A percentile compares a stretch with the other conserved stretches of the same genome.
Conservation (phyloP, 2,888 invertebrate species). For the Notodromas monacha region DNA sequence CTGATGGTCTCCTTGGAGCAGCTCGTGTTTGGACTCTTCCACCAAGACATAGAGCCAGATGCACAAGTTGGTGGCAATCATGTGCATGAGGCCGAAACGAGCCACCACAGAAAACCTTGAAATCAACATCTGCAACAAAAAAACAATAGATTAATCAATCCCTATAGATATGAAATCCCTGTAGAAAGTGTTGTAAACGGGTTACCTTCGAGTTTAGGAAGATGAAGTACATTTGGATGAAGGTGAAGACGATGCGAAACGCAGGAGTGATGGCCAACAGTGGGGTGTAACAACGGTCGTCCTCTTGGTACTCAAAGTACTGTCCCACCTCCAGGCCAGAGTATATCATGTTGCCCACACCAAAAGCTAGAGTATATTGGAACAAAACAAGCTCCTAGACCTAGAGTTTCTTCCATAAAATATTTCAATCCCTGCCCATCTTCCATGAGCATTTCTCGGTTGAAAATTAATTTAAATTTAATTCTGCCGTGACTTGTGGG, state of each 20-base stretch:
- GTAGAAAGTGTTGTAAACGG: too few species aligned
- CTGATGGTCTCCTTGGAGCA: conserved; percentile 49
- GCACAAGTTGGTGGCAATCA: conserved; percentile 88
- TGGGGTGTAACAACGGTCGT: conserved; percentile 68
- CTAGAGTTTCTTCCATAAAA: neutral
- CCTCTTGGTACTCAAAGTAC: conserved; percentile 62
- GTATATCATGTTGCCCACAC: conserved; percentile 86
- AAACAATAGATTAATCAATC: neutral
- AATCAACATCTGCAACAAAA: conserved; percentile 41
- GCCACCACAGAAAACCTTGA: conserved; percentile 25
- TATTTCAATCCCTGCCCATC: too few species aligned
- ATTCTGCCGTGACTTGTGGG: too few species aligned
- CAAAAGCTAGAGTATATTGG: conserved; percentile 49
- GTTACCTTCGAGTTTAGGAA: conserved; percentile 78
- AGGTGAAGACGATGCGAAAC: conserved; percentile 74
- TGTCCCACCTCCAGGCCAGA: conserved; percentile 77
- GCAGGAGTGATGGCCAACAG: conserved; percentile 61
- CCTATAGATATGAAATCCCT: too few species aligned
- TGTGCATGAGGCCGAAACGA: conserved; percentile 86
- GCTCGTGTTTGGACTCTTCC: conserved; percentile 80
- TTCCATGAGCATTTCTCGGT: too few species aligned
- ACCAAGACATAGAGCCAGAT: conserved; percentile 84
- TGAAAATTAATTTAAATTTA: too few species aligned
- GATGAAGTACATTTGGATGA: conserved; percentile 92
- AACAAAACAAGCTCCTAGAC: too few species aligned